phyloP scores from a whole-genome alignment of 2,888 invertebrate genomes.

The Zaprionus lineosus region DNA sequence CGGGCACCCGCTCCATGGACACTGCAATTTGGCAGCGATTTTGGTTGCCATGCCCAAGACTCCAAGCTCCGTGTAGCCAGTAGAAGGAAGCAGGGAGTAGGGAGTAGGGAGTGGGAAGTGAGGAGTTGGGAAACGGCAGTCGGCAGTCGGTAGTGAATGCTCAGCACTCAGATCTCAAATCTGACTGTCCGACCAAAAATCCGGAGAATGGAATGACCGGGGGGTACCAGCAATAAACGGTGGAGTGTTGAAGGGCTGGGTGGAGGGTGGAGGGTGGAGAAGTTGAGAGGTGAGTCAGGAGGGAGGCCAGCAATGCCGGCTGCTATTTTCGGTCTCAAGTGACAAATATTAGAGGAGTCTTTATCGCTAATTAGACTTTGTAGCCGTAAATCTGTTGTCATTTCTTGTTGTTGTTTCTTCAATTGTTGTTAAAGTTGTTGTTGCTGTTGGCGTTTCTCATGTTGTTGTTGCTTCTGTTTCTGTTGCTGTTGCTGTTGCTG shows the following conservation, averaged over 20 bases:
- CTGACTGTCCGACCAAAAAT: no score
- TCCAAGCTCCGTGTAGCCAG: background rate
- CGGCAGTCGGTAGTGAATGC: background rate
- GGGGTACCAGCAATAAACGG: no score
- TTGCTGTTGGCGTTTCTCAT: constrained; percentile 4
- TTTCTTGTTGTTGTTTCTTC: constrained; percentile 54
- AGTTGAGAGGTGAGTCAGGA: constrained; percentile 7
- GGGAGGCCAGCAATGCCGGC: constrained; percentile 20
- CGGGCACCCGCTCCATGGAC: constrained; percentile 37
- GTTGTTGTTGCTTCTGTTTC: constrained; percentile 15
- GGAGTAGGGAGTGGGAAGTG: no score
- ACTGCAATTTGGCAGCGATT: constrained; percentile 76
- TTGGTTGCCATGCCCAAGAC: constrained; percentile 37
- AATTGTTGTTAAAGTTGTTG: constrained; percentile 32
- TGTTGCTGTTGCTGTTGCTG: constrained; percentile 8
- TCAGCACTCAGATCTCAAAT: constrained; percentile 4
- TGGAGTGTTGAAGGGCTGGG: background rate
- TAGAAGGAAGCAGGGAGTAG: no score
- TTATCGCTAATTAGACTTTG: constrained; percentile 79
- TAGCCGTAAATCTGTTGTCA: constrained; percentile 78
- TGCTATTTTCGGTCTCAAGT: constrained; percentile 76
- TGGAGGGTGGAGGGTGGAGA: background rate
- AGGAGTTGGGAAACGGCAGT: no score
- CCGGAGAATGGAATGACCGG: no score
- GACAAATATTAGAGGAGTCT: constrained; percentile 78